Conservation (phyloP, 2,888 invertebrate genomes). For the Neoascia interrupta region DNA sequence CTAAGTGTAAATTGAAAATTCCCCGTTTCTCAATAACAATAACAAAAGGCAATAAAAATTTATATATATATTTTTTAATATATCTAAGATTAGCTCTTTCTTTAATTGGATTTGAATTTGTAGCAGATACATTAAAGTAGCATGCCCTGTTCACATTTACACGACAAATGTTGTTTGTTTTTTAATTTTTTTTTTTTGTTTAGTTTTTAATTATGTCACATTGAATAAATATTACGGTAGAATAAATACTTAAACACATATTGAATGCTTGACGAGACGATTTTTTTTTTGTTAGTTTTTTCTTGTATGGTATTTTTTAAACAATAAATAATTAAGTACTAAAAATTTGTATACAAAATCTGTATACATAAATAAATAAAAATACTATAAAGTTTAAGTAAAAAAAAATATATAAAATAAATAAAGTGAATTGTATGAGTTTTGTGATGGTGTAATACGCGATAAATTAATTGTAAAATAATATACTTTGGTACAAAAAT, state of each 20-base stretch:
- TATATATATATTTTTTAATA: too few species aligned
- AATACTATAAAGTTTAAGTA: constrained; percentile 3
- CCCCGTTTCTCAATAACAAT: not conserved
- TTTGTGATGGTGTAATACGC: too few species aligned
- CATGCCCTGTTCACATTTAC: constrained; percentile 32
- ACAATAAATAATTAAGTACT: constrained; percentile 13
- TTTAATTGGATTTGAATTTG: constrained; percentile 49
- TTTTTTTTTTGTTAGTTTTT: not conserved
- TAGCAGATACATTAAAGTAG: constrained; percentile 33
- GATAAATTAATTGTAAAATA: not conserved
- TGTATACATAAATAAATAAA: not conserved
- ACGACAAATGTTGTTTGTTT: constrained; percentile 22
- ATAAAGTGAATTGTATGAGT: not conserved
- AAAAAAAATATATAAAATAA: constrained; percentile 1
- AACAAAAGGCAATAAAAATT: not conserved
- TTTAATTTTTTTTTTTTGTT: not conserved
- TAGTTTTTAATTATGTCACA: constrained; percentile 5
- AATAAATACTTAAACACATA: constrained; percentile 15
- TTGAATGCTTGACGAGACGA: not conserved
- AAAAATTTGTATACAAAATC: not conserved
- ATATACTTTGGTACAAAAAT: constrained; percentile 54
- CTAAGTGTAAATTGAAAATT: too few species aligned
- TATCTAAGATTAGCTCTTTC: constrained; percentile 45
- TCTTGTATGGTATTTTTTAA: too few species aligned
- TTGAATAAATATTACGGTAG: constrained; percentile 14